Evolutionary conservation across 2,888 invertebrate species (phyloP), one percentile per base, ranked within the genome.

Genomic region (Andrena flavipes): DNA sequence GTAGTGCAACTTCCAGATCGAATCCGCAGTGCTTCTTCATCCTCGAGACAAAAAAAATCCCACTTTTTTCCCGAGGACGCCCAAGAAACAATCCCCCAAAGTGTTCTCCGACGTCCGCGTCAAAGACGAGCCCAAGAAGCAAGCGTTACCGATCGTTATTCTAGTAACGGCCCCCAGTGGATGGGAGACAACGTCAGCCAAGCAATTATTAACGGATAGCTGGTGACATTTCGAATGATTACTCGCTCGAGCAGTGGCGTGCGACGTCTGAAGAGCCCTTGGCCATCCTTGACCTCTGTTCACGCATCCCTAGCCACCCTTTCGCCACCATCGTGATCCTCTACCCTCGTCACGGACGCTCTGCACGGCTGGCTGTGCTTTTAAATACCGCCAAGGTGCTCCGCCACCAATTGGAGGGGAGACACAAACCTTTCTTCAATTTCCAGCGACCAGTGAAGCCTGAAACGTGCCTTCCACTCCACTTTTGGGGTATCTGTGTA

Each of bases 221-320:
- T 6, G 68, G 30, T 63, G 68, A 2, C 56, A 48, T 63, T 63
- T 76, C 42, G 49, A 49, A 16, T 20, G 63, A 78, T 78, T 75
- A 78, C 10, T 62, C 62, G 48, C 60, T 59, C 23, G 48, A 80
- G 20, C n/a, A 76, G 42, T 51, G 33, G 49, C 29, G 29, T 30
- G 23, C 23, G 42, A 20, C 54, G 26, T 49, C 8, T 16, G 20
- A 26, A 73, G 48, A 60, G 81, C 80, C 80, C 73, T 82, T 82
- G 81, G 74, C 81, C 81, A 70, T 60, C 81, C 74, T 62, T 79
- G 74, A 82, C 80, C 80, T 74, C 60, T n/a, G 65, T 62, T 82
- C 62, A 65, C 54, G 74, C 81, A 35, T 73, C 79, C 68, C 65
- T 59, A 51, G 23, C 13, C 68, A 81, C 73, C 72, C 80, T 78